phyloP scores from a whole-genome alignment of 2,888 invertebrate species.

The Nomada hirtipes region DNA sequence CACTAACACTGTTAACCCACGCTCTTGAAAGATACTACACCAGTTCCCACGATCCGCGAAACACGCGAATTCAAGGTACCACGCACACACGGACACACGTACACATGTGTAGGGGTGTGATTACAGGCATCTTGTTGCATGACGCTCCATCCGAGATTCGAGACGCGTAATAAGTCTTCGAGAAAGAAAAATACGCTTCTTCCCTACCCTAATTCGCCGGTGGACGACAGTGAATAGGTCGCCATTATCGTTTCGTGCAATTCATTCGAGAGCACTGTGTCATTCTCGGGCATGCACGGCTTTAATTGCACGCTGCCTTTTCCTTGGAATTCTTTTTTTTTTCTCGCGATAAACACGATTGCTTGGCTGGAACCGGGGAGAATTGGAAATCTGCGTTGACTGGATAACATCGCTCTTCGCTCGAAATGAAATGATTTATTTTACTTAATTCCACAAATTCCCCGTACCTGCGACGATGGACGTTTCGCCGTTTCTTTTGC shows the following conservation, averaged over 20 bases:
- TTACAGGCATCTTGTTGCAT: constrained; percentile 62
- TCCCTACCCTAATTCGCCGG: constrained; percentile 22
- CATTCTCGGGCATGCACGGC: constrained; percentile 6
- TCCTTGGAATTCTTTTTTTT: background rate
- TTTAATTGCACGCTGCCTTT: constrained; percentile 23
- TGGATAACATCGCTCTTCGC: no score
- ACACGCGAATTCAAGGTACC: constrained; percentile 80
- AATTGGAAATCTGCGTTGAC: no score
- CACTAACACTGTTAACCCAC: constrained; percentile 81
- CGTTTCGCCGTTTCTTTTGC: no score
- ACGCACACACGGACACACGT: constrained; percentile 25
- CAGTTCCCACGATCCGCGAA: constrained; percentile 81
- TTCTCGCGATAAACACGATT: no score
- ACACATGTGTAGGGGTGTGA: constrained; percentile 25
- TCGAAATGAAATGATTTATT: no score
- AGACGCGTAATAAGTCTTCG: constrained; percentile 45
- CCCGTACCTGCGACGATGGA: no score
- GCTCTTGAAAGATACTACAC: constrained; percentile 79
- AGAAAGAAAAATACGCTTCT: constrained; percentile 26
- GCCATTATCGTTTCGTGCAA: constrained; percentile 43
- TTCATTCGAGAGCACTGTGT: constrained; percentile 40
- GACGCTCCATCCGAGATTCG: constrained; percentile 61
- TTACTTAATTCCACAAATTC: no score
- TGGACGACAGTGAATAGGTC: constrained; percentile 5
- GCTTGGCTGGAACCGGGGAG: no score